These are phyloP conservation scores for Oxystoma pomonae DNA, from an alignment of 2,888 invertebrate species.

Conservation along the genomic window DNA sequence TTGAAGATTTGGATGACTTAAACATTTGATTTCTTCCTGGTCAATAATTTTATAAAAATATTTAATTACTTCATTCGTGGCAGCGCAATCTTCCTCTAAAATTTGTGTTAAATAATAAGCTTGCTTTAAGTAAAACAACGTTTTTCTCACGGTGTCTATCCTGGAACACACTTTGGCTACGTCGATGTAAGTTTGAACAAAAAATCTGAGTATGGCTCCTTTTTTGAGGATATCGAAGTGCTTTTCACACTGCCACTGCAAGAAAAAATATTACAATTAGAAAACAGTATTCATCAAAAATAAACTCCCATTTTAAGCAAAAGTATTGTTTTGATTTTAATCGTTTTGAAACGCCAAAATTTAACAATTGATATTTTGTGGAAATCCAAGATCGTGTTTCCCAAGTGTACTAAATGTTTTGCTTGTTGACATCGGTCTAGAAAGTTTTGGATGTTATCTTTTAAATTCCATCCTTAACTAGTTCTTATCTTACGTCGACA, in stretches of 20 bases:
- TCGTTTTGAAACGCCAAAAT: no score
- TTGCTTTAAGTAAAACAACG: slow-evolving; percentile 66
- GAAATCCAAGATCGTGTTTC: no score
- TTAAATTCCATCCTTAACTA: no score
- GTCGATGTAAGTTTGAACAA: slow-evolving; percentile 67
- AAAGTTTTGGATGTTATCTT: no score
- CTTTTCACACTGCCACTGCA: slow-evolving; percentile 41
- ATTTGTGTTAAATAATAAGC: slow-evolving; percentile 62
- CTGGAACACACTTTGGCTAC: slow-evolving; percentile 64
- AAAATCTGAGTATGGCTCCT: slow-evolving; percentile 62
- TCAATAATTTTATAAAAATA: slow-evolving; percentile 55
- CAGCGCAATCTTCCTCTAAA: slow-evolving; percentile 53
- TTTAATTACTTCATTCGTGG: slow-evolving; percentile 51
- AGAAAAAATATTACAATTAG: slow-evolving; percentile 21
- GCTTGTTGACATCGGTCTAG: no score
- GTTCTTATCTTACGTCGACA: no score
- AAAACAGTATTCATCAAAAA: no score
- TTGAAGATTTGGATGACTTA: no score
- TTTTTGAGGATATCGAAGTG: slow-evolving; percentile 56
- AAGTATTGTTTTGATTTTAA: no score
- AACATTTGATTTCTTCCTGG: slow-evolving; percentile 44
- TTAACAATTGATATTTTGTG: no score
- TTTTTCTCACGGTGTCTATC: slow-evolving; percentile 58
- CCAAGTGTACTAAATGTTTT: no score
- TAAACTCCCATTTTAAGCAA: no score